Conservation (phyloP, 2,888 invertebrate species). For the Caenorhabditis afra region DNA sequence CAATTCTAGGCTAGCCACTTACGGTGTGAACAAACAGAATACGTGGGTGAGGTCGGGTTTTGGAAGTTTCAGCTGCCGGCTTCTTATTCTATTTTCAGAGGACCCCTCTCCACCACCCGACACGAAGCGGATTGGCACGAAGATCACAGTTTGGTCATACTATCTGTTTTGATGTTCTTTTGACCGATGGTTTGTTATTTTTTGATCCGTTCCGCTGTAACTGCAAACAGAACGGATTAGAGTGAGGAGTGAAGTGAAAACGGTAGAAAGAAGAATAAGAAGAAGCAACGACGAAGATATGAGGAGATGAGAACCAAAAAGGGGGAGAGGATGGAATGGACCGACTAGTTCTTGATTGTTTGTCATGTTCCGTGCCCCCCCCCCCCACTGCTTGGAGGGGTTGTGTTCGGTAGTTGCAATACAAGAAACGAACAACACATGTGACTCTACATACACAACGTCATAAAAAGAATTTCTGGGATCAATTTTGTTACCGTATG, state of each 20-base stretch:
- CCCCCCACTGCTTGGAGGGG: too few species aligned
- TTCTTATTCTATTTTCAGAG: not conserved
- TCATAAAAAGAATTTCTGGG: too few species aligned
- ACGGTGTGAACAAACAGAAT: not conserved
- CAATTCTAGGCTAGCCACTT: not conserved
- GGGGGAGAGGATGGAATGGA: conserved; percentile 12
- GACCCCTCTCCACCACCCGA: too few species aligned
- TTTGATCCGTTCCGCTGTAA: conserved; percentile 14
- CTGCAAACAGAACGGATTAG: conserved; percentile 5
- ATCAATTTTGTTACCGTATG: too few species aligned
- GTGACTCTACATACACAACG: too few species aligned
- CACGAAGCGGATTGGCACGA: too few species aligned
- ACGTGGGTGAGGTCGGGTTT: too few species aligned
- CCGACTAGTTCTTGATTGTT: conserved; percentile 54
- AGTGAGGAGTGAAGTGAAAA: conserved; percentile 27
- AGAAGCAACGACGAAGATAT: too few species aligned
- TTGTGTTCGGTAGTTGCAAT: conserved; percentile 6
- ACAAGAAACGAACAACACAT: conserved; percentile 19
- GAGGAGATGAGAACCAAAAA: not conserved
- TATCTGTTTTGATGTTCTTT: conserved; percentile 18
- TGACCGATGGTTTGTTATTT: conserved; percentile 10
- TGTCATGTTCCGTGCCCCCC: conserved; percentile 24
- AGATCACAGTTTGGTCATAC: conserved; percentile 6
- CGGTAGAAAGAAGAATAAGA: conserved; percentile 2
- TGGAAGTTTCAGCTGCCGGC: not conserved